phyloP scores from a whole-genome alignment of 2,888 invertebrate species.

The Opisthograptis luteolata region DNA sequence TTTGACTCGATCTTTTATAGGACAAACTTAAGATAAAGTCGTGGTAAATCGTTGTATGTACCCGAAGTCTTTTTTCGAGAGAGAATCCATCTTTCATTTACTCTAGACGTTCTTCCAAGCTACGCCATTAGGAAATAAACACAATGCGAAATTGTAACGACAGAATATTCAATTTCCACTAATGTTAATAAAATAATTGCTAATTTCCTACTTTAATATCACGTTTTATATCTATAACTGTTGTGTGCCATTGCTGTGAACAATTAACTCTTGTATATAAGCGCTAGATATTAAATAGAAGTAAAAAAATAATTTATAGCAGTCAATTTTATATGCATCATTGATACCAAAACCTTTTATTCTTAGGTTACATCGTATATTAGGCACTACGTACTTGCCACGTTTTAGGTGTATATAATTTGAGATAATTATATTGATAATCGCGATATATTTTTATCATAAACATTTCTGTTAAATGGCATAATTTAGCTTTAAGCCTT shows the following conservation, averaged over 20 bases:
- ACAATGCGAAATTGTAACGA: constrained; percentile 1
- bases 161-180: neutral
- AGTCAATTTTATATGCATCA: constrained; percentile 73
- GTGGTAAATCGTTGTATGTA: too few relatives aligned
- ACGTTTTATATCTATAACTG: constrained; percentile 14
- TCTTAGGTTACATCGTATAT: constrained; percentile 40
- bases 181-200: too few relatives aligned
- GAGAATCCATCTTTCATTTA: constrained; percentile 8
- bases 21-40: too few relatives aligned
- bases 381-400: constrained; percentile 66
- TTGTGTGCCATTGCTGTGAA: constrained; percentile 69
- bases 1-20: too few relatives aligned
- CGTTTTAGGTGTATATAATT: constrained; percentile 54
- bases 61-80: too few relatives aligned
- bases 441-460: constrained; percentile 68
- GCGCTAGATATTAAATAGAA: constrained; percentile 45
- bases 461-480: constrained; percentile 68
- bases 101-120: neutral
- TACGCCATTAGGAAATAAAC: constrained; percentile 2
- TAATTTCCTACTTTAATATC: neutral
- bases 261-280: constrained; percentile 63
- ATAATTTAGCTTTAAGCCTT: constrained; percentile 76
- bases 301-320: constrained; percentile 64
- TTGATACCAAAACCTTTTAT: constrained; percentile 56
- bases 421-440: constrained; percentile 48